Conservation (phyloP, 2,888 invertebrate genomes). For the Steromphala cineraria region DNA sequence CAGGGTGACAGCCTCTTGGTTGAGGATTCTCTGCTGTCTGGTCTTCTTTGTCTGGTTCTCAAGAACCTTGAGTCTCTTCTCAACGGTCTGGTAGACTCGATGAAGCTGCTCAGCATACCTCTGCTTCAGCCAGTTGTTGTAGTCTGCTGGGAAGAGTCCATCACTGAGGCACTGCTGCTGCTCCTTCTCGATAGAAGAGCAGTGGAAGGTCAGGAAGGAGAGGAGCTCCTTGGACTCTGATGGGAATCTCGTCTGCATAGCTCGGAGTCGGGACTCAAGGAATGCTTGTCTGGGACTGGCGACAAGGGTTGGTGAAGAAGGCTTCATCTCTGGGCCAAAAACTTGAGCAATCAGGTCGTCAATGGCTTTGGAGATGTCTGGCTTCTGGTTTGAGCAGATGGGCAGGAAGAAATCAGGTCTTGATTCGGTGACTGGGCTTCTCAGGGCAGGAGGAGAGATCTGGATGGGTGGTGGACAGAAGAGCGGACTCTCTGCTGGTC, state of each 20-base stretch:
- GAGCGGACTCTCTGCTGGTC: neutral
- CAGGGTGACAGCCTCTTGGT: neutral
- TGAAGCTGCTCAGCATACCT: neutral
- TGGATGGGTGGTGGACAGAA: neutral
- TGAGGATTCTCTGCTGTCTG: neutral
- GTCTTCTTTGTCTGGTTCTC: neutral
- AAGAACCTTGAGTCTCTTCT: neutral
- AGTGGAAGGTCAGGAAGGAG: neutral
- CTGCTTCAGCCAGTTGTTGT: neutral
- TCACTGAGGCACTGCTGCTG: neutral
- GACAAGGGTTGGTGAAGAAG: too few relatives aligned
- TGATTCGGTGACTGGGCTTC: neutral
- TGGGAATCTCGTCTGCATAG: neutral
- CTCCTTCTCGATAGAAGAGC: neutral
- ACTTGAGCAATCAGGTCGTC: too few relatives aligned
- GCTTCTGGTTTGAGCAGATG: too few relatives aligned
- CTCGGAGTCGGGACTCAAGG: neutral
- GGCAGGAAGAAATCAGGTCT: neutral
- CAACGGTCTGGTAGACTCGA: neutral
- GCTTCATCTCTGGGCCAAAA: too few relatives aligned
- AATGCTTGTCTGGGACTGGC: neutral
- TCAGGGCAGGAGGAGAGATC: neutral
- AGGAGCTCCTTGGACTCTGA: neutral
- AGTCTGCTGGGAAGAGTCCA: conserved; percentile 1
- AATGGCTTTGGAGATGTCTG: too few relatives aligned